Evolutionary conservation across 2,888 invertebrate species (phyloP).

Genomic region (Ommatoiulus sabulosus): DNA sequence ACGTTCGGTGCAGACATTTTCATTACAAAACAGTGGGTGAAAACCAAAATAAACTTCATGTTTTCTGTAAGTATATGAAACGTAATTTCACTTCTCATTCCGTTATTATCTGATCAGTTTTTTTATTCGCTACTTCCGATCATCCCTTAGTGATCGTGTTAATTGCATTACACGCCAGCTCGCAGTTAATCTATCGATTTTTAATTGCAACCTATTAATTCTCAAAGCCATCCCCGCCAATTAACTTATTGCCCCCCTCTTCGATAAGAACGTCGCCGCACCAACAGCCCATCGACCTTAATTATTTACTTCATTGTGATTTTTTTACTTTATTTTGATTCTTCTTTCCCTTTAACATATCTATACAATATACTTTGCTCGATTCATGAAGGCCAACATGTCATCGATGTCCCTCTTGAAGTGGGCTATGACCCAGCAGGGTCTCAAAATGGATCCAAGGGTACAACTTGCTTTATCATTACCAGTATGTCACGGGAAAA

Average conservation of each 20-base stretch:
- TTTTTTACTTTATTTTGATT: too few relatives aligned
- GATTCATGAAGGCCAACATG: too few relatives aligned
- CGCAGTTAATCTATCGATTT: slow-evolving; percentile 2
- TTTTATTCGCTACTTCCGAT: not conserved
- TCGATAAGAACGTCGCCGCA: not conserved
- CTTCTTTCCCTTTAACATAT: not conserved
- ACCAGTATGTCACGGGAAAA: too few relatives aligned
- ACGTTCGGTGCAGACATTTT: too few relatives aligned
- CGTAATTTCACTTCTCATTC: too few relatives aligned
- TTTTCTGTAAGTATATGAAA: too few relatives aligned
- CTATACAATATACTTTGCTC: not conserved
- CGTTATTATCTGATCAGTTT: too few relatives aligned
- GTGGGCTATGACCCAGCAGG: not conserved
- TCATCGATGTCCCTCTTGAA: not conserved
- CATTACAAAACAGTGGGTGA: too few relatives aligned
- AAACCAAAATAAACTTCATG: too few relatives aligned
- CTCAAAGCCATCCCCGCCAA: not conserved
- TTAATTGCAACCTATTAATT: slow-evolving; percentile 18
- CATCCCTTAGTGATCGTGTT: not conserved
- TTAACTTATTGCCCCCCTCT: not conserved
- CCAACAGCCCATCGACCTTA: not conserved
- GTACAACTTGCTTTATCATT: not conserved
- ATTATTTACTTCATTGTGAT: not conserved
- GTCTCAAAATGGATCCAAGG: not conserved
- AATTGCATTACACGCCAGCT: not conserved